A percentile compares a stretch with the other conserved stretches of the same genome.
phyloP scores from a whole-genome alignment of 2,113 vertebrate species.

The Grammomys surdaster region DNA sequence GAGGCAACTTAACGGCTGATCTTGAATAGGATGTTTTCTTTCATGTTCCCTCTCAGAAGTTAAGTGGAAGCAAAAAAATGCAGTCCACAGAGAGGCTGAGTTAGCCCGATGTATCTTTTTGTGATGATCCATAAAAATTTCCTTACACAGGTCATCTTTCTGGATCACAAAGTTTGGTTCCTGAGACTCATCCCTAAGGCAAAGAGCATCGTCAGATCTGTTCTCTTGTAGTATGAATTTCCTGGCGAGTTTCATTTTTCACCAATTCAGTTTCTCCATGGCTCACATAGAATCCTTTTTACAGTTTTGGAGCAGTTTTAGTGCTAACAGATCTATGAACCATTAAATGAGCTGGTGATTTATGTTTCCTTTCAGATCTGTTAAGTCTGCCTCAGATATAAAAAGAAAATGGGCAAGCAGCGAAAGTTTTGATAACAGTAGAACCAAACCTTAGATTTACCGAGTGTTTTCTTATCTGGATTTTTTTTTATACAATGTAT shows the following conservation, averaged over 20 bases:
- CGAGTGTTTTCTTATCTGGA: neutral
- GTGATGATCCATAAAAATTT: neutral
- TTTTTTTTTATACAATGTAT: neutral
- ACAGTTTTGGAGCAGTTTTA: neutral
- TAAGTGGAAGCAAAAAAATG: neutral
- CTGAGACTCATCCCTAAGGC: no score
- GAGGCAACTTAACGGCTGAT: neutral
- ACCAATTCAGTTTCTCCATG: neutral
- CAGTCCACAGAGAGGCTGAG: neutral
- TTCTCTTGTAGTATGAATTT: neutral
- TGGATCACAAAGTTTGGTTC: neutral
- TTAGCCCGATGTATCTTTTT: neutral
- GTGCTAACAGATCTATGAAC: neutral
- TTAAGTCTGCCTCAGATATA: neutral
- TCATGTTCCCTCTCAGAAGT: neutral
- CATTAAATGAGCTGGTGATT: slow-evolving; percentile 24
- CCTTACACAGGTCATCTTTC: neutral
- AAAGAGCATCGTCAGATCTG: neutral
- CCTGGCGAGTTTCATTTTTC: neutral
- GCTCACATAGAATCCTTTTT: neutral
- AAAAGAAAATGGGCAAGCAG: neutral
- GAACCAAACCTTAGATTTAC: neutral
- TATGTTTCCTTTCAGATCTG: neutral
- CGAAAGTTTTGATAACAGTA: neutral
- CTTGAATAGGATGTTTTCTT: neutral